Evolutionary conservation across 2,888 invertebrate species (phyloP).

Genomic region (Ectobius pallidus): DNA sequence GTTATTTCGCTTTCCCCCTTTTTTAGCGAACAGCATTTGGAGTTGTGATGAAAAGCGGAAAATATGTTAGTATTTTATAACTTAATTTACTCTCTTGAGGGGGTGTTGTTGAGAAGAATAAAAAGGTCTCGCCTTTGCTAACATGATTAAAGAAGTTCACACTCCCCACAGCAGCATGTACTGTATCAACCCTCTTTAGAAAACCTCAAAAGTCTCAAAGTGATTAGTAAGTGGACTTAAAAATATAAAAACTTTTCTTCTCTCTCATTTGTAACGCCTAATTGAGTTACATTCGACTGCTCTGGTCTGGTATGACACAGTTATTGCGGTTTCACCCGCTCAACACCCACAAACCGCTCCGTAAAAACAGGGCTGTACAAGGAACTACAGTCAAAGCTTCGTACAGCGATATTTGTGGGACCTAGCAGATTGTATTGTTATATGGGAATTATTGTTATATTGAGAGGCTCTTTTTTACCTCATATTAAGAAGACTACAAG

Average conservation of each 20-base stretch:
- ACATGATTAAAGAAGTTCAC: not conserved
- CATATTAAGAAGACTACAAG: too few species aligned
- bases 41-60: constrained; percentile 7
- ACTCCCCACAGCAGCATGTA: not conserved
- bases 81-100: constrained; percentile 4
- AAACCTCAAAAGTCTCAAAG: not conserved
- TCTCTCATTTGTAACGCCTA: not conserved
- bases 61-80: constrained; percentile 11
- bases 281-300: not conserved
- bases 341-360: too few species aligned
- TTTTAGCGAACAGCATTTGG: too few species aligned
- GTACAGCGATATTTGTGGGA: too few species aligned
- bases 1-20: not conserved
- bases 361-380: too few species aligned
- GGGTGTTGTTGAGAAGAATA: constrained; percentile 4
- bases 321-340: not conserved
- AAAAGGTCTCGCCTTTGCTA: not conserved
- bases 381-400: too few species aligned
- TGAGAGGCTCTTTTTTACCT: too few species aligned
- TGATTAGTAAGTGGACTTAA: constrained; percentile 4
- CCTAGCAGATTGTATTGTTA: too few species aligned
- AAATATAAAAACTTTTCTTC: not conserved
- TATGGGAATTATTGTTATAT: too few species aligned
- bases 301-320: not conserved
- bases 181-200: not conserved